These are phyloP conservation scores for Bombyx mandarina DNA, from an alignment of 1,140 invertebrate genomes.

Conservation along the genomic window DNA sequence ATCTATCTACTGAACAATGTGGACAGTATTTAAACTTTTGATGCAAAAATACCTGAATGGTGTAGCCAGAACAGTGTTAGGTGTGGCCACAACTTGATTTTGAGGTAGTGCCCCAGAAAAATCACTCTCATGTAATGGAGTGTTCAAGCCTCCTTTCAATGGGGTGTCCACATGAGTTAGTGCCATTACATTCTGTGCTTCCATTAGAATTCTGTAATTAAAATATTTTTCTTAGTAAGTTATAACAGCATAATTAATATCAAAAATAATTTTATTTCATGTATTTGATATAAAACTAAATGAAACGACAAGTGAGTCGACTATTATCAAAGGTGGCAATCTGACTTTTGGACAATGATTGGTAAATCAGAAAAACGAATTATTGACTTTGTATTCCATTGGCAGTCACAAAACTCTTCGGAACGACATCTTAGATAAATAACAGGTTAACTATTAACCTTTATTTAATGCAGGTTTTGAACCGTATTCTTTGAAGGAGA, in stretches of 20 bases:
- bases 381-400: too few relatives aligned
- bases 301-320: not conserved
- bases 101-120: constrained; percentile 88
- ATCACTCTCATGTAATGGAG: constrained; percentile 90
- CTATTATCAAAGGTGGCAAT: too few relatives aligned
- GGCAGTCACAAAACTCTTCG: too few relatives aligned
- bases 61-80: constrained; percentile 96
- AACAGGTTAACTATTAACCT: too few relatives aligned
- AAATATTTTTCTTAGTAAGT: not conserved
- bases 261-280: too few relatives aligned
- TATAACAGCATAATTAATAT: too few relatives aligned
- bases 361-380: too few relatives aligned
- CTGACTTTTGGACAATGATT: too few relatives aligned
- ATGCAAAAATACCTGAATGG: constrained; percentile 79
- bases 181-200: constrained; percentile 99
- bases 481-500: too few relatives aligned
- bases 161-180: constrained; percentile 97
- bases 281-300: not conserved
- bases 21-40: not conserved
- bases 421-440: too few relatives aligned
- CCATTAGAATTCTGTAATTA: constrained; percentile 80
- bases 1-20: not conserved
- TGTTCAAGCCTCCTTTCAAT: constrained; percentile 95
- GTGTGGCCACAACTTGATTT: constrained; percentile 83
- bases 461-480: too few relatives aligned